These are phyloP conservation scores for Drosophila sechellia DNA, from an alignment of 1,140 invertebrate genomes.

Conservation along the genomic window DNA sequence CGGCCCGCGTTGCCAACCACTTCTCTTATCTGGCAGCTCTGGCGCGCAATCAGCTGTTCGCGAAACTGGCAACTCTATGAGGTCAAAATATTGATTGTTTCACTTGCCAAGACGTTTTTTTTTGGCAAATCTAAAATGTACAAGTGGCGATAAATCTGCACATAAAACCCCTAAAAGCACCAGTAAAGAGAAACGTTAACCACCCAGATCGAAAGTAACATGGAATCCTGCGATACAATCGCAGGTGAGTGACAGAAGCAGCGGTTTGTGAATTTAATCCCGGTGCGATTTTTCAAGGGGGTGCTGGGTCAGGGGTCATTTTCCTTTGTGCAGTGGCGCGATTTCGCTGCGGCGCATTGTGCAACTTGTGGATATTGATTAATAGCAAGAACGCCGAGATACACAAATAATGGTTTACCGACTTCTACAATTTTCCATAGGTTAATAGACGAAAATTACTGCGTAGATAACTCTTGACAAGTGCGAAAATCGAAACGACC, in stretches of 20 bases:
- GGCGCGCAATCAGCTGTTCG: conserved; percentile 22
- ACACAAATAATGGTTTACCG: conserved; percentile 46
- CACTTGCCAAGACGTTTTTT: conserved; percentile 27
- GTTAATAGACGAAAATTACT: conserved; percentile 10
- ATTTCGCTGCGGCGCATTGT: conserved; percentile 70
- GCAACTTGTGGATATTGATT: conserved; percentile 76
- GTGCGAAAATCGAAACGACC: conserved; percentile 16
- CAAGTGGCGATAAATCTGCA: conserved; percentile 8
- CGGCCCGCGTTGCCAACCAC: conserved; percentile 24
- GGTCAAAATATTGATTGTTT: conserved; percentile 49
- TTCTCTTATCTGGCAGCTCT: conserved; percentile 14
- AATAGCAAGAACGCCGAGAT: conserved; percentile 69
- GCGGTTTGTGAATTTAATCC: conserved; percentile 1
- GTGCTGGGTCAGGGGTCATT: conserved; percentile 31
- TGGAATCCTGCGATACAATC: conserved; percentile 9
- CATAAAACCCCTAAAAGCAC: neutral
- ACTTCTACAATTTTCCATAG: conserved; percentile 7
- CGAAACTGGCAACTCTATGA: conserved; percentile 18
- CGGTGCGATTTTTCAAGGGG: conserved; percentile 9
- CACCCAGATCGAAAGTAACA: conserved; percentile 2
- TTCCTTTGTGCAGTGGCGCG: conserved; percentile 75
- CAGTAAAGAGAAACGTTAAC: neutral
- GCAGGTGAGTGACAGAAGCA: conserved; percentile 11
- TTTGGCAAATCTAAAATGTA: conserved; percentile 37
- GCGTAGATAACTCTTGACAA: conserved; percentile 14